phyloP scores from a whole-genome alignment of 1,140 invertebrate species.

The Orchestia grillus region DNA sequence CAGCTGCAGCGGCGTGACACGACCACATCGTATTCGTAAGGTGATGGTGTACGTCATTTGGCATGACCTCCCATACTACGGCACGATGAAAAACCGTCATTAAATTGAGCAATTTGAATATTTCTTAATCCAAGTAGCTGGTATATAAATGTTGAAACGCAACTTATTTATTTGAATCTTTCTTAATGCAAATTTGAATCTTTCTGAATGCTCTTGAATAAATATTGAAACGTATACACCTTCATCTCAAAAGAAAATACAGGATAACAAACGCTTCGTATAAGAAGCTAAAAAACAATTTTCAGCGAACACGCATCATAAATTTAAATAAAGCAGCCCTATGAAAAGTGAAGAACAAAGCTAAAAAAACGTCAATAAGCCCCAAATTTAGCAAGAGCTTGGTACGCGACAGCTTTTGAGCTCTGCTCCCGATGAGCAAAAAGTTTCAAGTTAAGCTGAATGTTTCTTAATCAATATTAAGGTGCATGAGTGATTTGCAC shows the following conservation, averaged over 20 bases:
- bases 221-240: too few species aligned
- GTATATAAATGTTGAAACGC: not conserved
- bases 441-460: not conserved
- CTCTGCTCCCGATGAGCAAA: not conserved
- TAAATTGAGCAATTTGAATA: not conserved
- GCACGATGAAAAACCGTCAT: not conserved
- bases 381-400: not conserved
- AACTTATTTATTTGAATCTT: too few species aligned
- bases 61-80: not conserved
- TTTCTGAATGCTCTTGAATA: too few species aligned
- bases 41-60: too few species aligned
- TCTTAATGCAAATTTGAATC: too few species aligned
- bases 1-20: not conserved
- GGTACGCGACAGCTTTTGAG: not conserved
- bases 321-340: too few species aligned
- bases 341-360: too few species aligned
- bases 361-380: not conserved
- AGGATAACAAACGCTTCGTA: not conserved
- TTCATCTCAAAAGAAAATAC: not conserved
- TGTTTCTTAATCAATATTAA: not conserved
- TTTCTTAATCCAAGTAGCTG: not conserved
- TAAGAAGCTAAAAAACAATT: too few species aligned
- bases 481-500: too few species aligned
- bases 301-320: too few species aligned
- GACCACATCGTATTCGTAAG: not conserved